phyloP scores from a whole-genome alignment of 2,888 invertebrate genomes.

The Chrysopilus asiliformis region DNA sequence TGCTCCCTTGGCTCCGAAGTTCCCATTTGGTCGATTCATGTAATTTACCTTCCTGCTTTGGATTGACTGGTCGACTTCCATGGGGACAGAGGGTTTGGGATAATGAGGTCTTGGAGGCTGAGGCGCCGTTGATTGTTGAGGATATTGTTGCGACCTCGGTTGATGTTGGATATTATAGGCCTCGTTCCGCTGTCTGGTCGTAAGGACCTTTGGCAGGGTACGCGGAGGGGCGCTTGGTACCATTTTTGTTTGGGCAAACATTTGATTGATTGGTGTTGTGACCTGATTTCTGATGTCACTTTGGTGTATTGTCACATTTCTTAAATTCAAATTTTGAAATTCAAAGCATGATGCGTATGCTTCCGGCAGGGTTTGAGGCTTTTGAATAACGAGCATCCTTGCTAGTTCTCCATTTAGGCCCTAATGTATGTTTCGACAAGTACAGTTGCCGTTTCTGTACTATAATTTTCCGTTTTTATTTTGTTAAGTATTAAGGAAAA shows the following conservation, averaged over 20 bases:
- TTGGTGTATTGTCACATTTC: constrained; percentile 1
- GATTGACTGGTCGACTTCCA: not conserved
- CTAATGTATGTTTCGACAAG: constrained; percentile 2
- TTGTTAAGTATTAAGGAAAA: not conserved
- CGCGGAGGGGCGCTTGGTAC: too few species aligned
- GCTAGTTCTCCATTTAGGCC: constrained; percentile 6
- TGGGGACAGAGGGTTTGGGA: not conserved
- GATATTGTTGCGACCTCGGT: too few species aligned
- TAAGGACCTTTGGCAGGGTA: too few species aligned
- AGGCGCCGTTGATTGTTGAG: too few species aligned
- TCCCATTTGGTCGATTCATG: not conserved
- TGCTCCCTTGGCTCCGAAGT: not conserved
- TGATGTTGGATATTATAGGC: too few species aligned
- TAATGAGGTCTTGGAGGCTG: not conserved
- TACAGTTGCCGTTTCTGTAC: not conserved
- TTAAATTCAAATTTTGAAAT: constrained; percentile 5
- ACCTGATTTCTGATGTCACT: not conserved
- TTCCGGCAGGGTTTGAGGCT: constrained; percentile 5
- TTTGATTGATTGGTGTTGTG: not conserved
- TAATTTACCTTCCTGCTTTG: not conserved
- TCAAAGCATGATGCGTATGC: constrained; percentile 7
- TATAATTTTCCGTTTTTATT: constrained; percentile 4
- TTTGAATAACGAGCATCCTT: constrained; percentile 5
- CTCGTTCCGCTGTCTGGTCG: too few species aligned
- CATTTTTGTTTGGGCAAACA: too few species aligned